Percentiles rank a stretch among this genome's conserved stretches.
Conservation (phyloP, 1,140 invertebrate species). For the Ganaspis sp. region DNA sequence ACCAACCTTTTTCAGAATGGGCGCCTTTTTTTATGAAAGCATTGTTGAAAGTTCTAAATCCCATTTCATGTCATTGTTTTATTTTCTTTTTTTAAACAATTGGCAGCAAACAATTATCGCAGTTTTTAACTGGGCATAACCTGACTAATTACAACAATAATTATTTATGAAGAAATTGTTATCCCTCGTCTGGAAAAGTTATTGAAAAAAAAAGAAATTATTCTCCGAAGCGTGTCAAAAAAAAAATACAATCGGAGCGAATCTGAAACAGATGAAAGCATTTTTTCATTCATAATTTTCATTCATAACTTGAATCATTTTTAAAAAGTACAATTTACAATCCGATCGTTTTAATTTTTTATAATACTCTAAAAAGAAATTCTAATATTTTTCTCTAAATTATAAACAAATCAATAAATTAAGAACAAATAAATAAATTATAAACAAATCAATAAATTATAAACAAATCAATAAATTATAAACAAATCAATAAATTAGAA, state of each 20-base stretch:
- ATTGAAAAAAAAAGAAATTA: neutral
- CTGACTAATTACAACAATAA: neutral
- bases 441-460: no score
- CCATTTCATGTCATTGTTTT: neutral
- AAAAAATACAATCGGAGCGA: no score
- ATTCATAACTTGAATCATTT: no score
- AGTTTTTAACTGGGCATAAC: neutral
- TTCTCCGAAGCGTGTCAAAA: neutral
- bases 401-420: no score
- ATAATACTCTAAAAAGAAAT: no score
- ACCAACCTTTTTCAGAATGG: neutral
- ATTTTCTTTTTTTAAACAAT: neutral
- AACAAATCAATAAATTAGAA: neutral
- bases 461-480: no score
- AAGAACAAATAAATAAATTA: no score
- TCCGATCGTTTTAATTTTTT: no score
- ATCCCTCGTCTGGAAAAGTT: neutral
- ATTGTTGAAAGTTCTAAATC: neutral
- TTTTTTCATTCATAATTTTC: no score
- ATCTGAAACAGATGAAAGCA: no score
- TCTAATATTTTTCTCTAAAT: no score
- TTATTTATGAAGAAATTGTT: conserved; percentile 7
- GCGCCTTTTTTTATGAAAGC: neutral
- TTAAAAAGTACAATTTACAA: no score
- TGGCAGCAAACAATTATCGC: neutral